Percentiles rank a stretch among this genome's conserved stretches.
phyloP scores from a whole-genome alignment of 2,113 vertebrate species.

The Scomber scombrus region DNA sequence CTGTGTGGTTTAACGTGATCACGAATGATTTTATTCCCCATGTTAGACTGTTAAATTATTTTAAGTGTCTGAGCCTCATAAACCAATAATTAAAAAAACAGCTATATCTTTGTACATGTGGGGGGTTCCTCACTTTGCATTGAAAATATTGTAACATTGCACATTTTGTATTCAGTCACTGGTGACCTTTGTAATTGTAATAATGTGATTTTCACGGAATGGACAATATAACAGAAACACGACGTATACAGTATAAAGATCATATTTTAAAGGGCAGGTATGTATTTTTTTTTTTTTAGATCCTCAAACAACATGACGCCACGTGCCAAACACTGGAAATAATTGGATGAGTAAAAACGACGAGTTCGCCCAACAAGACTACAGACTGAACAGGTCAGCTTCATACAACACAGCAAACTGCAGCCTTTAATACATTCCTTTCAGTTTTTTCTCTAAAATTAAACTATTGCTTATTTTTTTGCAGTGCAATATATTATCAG shows the following conservation, averaged over 20 bases:
- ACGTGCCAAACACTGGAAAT: too few species aligned
- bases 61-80: not conserved
- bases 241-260: not conserved
- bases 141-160: not conserved
- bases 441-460: not conserved
- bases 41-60: not conserved
- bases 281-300: too few species aligned
- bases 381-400: too few species aligned
- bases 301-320: not conserved
- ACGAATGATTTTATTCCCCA: not conserved
- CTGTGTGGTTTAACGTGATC: not conserved
- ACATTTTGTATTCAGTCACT: not conserved
- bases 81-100: not conserved
- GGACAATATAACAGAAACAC: not conserved
- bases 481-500: not conserved
- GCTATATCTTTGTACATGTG: not conserved
- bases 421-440: too few species aligned
- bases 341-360: not conserved
- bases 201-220: not conserved
- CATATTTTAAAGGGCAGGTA: not conserved
- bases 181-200: not conserved
- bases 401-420: too few species aligned
- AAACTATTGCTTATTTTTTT: not conserved
- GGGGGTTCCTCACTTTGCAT: not conserved
- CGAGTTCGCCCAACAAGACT: too few species aligned